Conservation (phyloP, 2,888 invertebrate genomes). For the Argyresthia albistria region DNA sequence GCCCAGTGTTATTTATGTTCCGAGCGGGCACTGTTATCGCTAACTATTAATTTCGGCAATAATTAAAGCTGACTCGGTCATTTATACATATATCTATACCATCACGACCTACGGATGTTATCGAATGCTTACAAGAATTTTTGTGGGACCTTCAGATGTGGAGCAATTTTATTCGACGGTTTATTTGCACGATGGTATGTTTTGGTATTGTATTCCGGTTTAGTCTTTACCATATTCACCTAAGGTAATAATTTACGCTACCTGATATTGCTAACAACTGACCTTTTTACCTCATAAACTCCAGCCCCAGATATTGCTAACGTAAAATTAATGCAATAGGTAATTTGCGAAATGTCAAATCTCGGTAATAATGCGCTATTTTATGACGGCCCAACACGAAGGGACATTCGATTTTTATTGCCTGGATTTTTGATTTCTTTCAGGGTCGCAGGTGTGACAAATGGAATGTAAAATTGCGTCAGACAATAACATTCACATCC, state of each 20-base stretch:
- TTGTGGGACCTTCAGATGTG: not conserved
- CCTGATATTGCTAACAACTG: not conserved
- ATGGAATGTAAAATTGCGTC: too few relatives aligned
- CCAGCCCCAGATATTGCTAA: slow-evolving; percentile 45
- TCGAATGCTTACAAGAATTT: not conserved
- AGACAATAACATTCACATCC: too few relatives aligned
- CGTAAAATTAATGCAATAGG: slow-evolving; percentile 64
- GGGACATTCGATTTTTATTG: not conserved
- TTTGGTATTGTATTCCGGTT: not conserved
- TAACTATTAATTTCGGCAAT: slow-evolving; percentile 56
- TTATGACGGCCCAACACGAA: not conserved
- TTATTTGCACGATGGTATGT: too few relatives aligned
- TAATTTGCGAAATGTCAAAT: slow-evolving; percentile 64
- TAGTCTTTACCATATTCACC: not conserved
- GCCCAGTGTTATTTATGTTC: slow-evolving; percentile 46
- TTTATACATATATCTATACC: slow-evolving; percentile 31
- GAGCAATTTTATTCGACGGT: too few relatives aligned
- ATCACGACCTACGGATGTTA: not conserved
- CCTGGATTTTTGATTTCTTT: too few relatives aligned
- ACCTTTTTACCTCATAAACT: slow-evolving; percentile 7
- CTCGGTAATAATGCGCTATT: slow-evolving; percentile 46
- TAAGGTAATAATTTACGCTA: not conserved
- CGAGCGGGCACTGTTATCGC: slow-evolving; percentile 30
- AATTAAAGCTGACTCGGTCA: slow-evolving; percentile 52
- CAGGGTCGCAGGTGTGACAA: too few relatives aligned